Percentiles rank a stretch among this genome's conserved stretches.
Evolutionary conservation across 2,888 invertebrate species (phyloP).

Genomic region (Tupiocoris notatus): DNA sequence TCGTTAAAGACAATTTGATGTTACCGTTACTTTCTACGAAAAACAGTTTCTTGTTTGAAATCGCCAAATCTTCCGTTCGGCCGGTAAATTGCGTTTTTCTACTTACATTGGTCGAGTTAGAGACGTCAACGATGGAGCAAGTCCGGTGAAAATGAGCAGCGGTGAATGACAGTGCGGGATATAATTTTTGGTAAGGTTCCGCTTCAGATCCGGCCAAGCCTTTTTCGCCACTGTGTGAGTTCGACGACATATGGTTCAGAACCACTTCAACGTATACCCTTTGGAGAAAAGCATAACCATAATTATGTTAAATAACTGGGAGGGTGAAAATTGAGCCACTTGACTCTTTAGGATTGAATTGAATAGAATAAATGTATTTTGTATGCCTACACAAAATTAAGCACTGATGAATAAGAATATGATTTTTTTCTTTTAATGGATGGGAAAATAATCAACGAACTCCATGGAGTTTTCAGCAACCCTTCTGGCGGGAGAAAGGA

Average conservation of each 20-base stretch:
- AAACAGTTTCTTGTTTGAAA: no score
- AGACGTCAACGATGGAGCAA: conserved; percentile 65
- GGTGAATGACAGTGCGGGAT: conserved; percentile 66
- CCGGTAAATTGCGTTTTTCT: no score
- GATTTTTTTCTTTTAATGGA: no score
- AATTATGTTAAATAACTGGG: background rate
- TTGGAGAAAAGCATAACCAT: conserved; percentile 47
- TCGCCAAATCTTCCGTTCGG: no score
- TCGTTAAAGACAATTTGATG: no score
- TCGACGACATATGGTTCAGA: conserved; percentile 74
- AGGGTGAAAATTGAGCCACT: background rate
- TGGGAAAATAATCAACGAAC: no score
- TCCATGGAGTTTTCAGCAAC: no score
- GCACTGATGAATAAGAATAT: no score
- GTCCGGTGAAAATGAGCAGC: conserved; percentile 66
- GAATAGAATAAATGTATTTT: no score
- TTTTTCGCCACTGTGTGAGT: conserved; percentile 49
- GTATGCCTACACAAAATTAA: no score
- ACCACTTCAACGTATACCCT: conserved; percentile 68
- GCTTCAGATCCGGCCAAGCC: conserved; percentile 69
- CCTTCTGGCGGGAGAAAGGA: no score
- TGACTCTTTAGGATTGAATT: background rate
- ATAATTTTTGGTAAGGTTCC: conserved; percentile 58
- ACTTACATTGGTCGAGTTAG: conserved; percentile 62
- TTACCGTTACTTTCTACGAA: no score